Percentiles rank a stretch among this genome's conserved stretches.
phyloP scores from a whole-genome alignment of 2,797 vertebrate species.

The Semaprochilodus insignis region DNA sequence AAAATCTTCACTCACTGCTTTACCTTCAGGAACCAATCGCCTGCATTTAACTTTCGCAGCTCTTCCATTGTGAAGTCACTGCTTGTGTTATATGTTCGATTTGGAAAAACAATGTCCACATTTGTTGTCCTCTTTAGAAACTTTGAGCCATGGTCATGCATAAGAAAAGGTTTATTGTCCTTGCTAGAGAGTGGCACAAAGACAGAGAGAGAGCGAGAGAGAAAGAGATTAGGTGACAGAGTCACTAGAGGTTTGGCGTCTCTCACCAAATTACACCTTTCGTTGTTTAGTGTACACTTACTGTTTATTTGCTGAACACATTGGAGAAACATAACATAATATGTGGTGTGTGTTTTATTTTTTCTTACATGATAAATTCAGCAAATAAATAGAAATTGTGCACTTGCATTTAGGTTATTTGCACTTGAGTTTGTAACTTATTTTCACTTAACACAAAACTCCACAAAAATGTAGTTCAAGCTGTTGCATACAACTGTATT shows the following conservation, averaged over 20 bases:
- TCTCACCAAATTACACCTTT: no score
- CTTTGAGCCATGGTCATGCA: conserved; percentile 83
- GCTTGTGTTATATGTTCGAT: conserved; percentile 60
- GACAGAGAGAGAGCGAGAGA: background rate
- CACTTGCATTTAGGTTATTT: no score
- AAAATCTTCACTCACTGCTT: conserved; percentile 50
- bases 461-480: no score
- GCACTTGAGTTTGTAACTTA: no score
- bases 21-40: conserved; percentile 92
- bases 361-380: no score
- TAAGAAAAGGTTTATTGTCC: conserved; percentile 87
- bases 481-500: no score
- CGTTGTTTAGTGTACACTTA: no score
- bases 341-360: no score
- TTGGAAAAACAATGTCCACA: conserved; percentile 74
- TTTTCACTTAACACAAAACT: no score
- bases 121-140: conserved; percentile 89
- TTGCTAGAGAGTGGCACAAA: conserved; percentile 72
- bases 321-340: no score
- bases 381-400: no score
- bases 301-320: no score
- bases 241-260: background rate
- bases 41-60: conserved; percentile 85
- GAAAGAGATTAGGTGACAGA: conserved; percentile 1
- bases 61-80: conserved; percentile 80